Base-by-base conservation (phyloP, 2,888 invertebrate species). In the Tubulanus polymorphus region DNA sequence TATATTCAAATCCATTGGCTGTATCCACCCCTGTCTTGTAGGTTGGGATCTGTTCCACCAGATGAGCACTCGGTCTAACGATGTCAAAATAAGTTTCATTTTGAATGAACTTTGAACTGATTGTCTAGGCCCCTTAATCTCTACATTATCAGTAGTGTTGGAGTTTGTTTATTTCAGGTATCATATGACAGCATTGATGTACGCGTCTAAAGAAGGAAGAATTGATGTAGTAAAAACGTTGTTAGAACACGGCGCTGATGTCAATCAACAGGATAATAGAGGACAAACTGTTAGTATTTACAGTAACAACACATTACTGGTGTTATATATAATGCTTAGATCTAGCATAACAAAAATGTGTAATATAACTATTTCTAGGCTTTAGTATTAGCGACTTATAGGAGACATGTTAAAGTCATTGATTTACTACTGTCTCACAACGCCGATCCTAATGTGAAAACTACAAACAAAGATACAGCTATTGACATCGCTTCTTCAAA, bases 161-260 rank as follows among this genome's bases (percentile, higher is more conserved):
- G n/a, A 10, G 18, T 1, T 27, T 8, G 3, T 51, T 12, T 26
- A 27, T 35, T 64, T 23, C 58, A 75, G 81, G 48, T 78, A 78
- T 63, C 73, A 74, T 52, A 73, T 76, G 60, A 74, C 80, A 8
- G 70, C 81, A 2, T 64, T 82, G 50, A 80, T 81, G 72, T 79
- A 78, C 69, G 81, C 81, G 30, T 75, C 78, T 12, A 71, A 75
- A 59, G 75, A 77, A 62, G 81, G 80, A 2, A 67, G 70, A 35
- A 32, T 56, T 0, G 58, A 61, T n/a, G 66, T 79, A n/a, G 73
- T 78, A 2, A 57, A 70, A 48, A 58, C 62, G 27, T 71, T 82
- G 23, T 55, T 79, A 10, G 68, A 73, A 2, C 58, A 63, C 32
- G 74, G 72, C n/a, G 79, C 75, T 2, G 68, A 74, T 48, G 61